phyloP scores from a whole-genome alignment of 1,140 invertebrate species.

The Listronotus bonariensis region DNA sequence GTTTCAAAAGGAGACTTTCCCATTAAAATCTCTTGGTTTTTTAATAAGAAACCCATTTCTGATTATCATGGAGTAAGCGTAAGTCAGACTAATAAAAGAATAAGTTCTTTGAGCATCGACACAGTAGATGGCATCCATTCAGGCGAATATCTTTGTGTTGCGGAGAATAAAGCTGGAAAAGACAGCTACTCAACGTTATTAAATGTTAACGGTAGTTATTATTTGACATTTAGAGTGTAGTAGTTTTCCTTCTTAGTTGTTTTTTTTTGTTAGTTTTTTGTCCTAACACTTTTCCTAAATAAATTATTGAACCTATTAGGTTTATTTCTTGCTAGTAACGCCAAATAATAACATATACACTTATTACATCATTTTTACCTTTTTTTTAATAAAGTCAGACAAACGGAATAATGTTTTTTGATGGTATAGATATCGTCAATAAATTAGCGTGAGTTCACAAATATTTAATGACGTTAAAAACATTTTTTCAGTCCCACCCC shows the following conservation, averaged over 20 bases:
- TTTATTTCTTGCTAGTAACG: too few relatives aligned
- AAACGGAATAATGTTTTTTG: too few relatives aligned
- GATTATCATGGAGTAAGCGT: constrained; percentile 55
- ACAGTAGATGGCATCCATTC: constrained; percentile 61
- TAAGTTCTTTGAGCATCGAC: constrained; percentile 65
- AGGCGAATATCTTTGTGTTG: constrained; percentile 68
- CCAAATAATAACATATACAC: too few relatives aligned
- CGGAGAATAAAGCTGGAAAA: constrained; percentile 63
- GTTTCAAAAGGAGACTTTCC: constrained; percentile 78
- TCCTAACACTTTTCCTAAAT: too few relatives aligned
- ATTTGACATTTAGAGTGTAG: too few relatives aligned
- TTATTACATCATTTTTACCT: too few relatives aligned
- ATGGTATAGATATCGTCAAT: neutral
- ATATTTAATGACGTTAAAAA: too few relatives aligned
- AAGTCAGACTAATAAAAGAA: constrained; percentile 58
- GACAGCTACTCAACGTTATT: constrained; percentile 65
- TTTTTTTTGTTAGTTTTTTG: too few relatives aligned
- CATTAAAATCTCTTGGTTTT: constrained; percentile 70
- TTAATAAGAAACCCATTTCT: constrained; percentile 45
- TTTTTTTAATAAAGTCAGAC: too few relatives aligned
- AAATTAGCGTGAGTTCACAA: too few relatives aligned
- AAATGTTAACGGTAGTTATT: constrained; percentile 63
- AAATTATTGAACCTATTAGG: too few relatives aligned
- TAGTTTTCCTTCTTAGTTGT: too few relatives aligned
- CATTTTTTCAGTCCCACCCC: constrained; percentile 63